phyloP scores from a whole-genome alignment of 2,888 invertebrate species.

The Apocheima hispidaria region DNA sequence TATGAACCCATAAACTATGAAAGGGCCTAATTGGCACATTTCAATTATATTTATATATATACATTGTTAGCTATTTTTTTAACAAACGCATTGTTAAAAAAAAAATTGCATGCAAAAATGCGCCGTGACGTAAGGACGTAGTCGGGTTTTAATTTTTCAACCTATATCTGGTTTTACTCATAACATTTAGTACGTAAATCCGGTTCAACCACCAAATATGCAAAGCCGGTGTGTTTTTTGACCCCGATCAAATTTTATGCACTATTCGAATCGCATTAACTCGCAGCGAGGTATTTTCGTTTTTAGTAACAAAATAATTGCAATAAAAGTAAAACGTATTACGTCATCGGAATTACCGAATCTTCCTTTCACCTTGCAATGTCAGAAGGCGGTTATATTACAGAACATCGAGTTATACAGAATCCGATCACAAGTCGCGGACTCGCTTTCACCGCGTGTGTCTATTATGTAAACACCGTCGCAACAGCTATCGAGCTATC shows the following conservation, averaged over 20 bases:
- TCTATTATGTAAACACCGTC: slow-evolving; percentile 59
- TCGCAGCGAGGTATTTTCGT: slow-evolving; percentile 5
- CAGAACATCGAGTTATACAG: slow-evolving; percentile 54
- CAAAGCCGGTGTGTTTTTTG: slow-evolving; percentile 31
- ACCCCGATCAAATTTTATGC: slow-evolving; percentile 32
- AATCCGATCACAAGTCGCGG: slow-evolving; percentile 53
- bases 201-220: slow-evolving; percentile 29
- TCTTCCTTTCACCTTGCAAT: slow-evolving; percentile 47
- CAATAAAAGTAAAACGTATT: slow-evolving; percentile 36
- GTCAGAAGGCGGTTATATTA: slow-evolving; percentile 51
- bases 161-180: too few relatives aligned
- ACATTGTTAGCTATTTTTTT: too few relatives aligned
- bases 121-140: too few relatives aligned
- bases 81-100: too few relatives aligned
- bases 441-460: slow-evolving; percentile 59
- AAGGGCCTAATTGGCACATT: too few relatives aligned
- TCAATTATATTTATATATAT: too few relatives aligned
- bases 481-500: slow-evolving; percentile 55
- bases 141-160: too few relatives aligned
- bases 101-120: too few relatives aligned
- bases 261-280: neutral
- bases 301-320: neutral
- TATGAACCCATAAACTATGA: too few relatives aligned
- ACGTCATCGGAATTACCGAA: slow-evolving; percentile 31
- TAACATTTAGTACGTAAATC: slow-evolving; percentile 10